These are phyloP conservation scores for Alsophila aescularia DNA, from an alignment of 2,888 invertebrate species.

Conservation along the genomic window DNA sequence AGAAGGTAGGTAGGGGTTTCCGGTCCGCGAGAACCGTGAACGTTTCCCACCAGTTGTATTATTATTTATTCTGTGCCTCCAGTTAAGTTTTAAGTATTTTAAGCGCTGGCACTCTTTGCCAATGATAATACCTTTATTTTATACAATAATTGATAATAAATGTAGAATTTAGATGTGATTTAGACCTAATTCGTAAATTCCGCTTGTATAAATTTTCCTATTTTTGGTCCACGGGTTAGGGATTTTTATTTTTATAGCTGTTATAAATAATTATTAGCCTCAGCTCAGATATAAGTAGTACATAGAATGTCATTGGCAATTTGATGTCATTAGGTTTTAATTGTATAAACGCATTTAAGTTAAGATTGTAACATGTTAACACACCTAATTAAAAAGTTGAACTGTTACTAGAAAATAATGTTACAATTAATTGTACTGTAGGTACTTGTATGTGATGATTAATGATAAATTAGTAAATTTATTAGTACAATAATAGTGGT, in stretches of 20 bases:
- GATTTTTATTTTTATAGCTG: slow-evolving; percentile 3
- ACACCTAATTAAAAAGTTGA: not conserved
- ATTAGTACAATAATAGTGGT: slow-evolving; percentile 63
- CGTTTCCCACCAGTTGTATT: too few species aligned
- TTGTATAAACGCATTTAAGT: not conserved
- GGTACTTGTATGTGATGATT: not conserved
- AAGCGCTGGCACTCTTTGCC: slow-evolving; percentile 56
- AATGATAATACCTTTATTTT: slow-evolving; percentile 65
- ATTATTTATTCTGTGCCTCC: too few species aligned
- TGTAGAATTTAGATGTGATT: slow-evolving; percentile 40
- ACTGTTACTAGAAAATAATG: slow-evolving; percentile 37
- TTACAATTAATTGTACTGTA: slow-evolving; percentile 31
- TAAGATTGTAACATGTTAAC: not conserved
- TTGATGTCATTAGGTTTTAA: slow-evolving; percentile 40
- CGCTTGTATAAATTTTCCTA: slow-evolving; percentile 13
- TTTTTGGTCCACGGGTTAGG: not conserved
- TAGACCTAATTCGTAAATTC: slow-evolving; percentile 23
- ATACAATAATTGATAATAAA: slow-evolving; percentile 28
- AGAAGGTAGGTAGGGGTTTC: not conserved
- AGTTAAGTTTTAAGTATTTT: slow-evolving; percentile 17
- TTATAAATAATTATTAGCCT: not conserved
- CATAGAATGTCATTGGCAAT: slow-evolving; percentile 64
- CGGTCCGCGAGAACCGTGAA: not conserved
- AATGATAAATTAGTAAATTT: not conserved
- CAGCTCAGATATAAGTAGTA: not conserved